Evolutionary conservation across 2,797 vertebrate genomes (phyloP), one percentile per base, ranked within the genome.

Genomic region (Gobio occitaniae): DNA sequence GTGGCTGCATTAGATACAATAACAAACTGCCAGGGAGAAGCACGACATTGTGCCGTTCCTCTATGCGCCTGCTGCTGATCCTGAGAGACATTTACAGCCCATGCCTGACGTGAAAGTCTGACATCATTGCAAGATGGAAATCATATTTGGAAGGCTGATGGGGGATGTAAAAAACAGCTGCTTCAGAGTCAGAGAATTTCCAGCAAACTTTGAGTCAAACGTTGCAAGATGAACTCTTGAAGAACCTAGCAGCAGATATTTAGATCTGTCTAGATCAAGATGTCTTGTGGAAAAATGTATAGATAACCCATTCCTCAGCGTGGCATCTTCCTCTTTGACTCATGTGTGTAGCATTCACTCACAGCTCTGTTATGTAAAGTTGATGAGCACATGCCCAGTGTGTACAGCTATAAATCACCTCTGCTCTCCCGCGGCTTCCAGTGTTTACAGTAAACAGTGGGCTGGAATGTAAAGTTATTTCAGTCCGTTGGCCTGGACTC

Each of bases 361-460:
- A 68, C 66, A 50, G 19, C 36, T 44, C 78, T 86, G 83, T 87
- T 88, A 86, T 83, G 66, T 79, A 66, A 86, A 71, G 63, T 52
- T 38, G 78, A 75, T 16, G 54, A 80, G 82, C 72, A 74, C 44
- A 79, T 87, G 84, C 84, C 75, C 48, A 69, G 50, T 75, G 77
- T 69, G 41, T 80, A 71, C 65, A 17, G 79, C 38, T 85, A 76
- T 89, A 89, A 90, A 89, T 87, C 84, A 86, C 65, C 70, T 87
- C 83, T 38, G 38, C 66, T 78, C 78, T 80, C 85, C 81, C 54
- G 32, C 38, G n/a, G 68, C 78, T 86, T 87, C 83, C 78, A 84
- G 54, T 90, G 90, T 92, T 93, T 92, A 94, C 91, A 91, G 92
- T 94, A 93, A 94, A 90, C 91, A 91, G 88, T 80, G 86, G 78